Evolutionary conservation across 30 jellyfish, hydroid and myxozoan species (phyloP), one percentile per base, ranked within the genome.

Genomic region (Cassiopea xamachana): DNA sequence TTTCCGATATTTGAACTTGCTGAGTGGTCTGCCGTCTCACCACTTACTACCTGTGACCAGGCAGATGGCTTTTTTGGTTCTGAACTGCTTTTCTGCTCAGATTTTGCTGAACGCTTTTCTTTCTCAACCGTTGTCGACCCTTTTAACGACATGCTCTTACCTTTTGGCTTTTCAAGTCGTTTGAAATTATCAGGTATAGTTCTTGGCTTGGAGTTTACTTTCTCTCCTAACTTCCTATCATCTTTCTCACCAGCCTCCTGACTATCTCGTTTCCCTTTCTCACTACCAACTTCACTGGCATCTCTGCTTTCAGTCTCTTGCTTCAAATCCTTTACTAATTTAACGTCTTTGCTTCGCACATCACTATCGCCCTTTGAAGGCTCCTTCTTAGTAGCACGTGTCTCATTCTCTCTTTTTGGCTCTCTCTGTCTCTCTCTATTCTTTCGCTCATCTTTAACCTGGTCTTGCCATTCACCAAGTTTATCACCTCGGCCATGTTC

Each of bases 1-100:
- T 81, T 92, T 80, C 62, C 94, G 18, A 55, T 44, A 1, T 72
- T 17, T 1, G 51, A 18, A 44, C 46, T 79, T 6, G 80, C 78
- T 8, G 79, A 60, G 6, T 76, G 74, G 17, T 80, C 88, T n/a
- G 68, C 84, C 9, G 92, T 51, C 72, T 91, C 98, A 9, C 98
- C 97, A 60, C 93, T 79, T 2, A 95, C 99, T 14, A 95, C 98
- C 27, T 68, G 86, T 18, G 98, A 78, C 99, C 99, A 95, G 0
- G 96, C 97, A 7, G 98, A 82, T 12, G 97, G 97, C 62, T 81
- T 86, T 71, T 85, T 91, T 67, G 73, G 46, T 67, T 85, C 97
- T 8, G 92, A 46, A 7, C 13, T 78, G n/a, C 48, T 80, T 68
- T 14, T 70, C 75, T 73, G 91, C 82, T 70, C 87, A 15, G 73